Evolutionary conservation across 2,888 invertebrate genomes (phyloP), one percentile per base, ranked within the genome.

Genomic region (Tetrapedia diversipes): DNA sequence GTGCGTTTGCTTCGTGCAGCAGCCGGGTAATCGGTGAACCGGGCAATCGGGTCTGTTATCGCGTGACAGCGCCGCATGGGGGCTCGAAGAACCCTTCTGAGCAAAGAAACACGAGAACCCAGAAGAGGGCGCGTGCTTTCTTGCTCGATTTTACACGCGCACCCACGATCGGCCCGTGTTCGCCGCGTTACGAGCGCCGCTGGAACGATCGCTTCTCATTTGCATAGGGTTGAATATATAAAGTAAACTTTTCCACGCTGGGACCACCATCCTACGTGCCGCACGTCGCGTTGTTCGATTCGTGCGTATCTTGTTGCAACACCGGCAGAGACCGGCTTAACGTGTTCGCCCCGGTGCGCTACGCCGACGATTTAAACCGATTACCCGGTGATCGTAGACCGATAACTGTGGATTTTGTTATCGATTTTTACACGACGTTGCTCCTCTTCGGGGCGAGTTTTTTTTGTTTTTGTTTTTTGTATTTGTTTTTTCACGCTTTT

Each of bases 21-120:
- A 34, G 64, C 32, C 61, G 14, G 56, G 65, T 68, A 77, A 79
- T 79, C 79, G 72, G 72, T 72, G 57, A 72, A 79, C 68, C 76
- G 67, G 53, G 63, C n/a, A n/a, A 65, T 73, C 77, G 73, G 56
- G 73, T 49, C 59, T 59, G 73, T 79, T 79, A 77, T 79, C 71
- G 79, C 77, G 77, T 77, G 77, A 77, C 77, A 73, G 63, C 64
- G 61, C 56, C 41, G 73, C 69, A 49, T 39, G 65, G 79, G 76
- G 77, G 70, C 41, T 70, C 29, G 53, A 66, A 47, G 53, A 64
- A 67, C 63, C 76, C 75, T n/a, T n/a, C 67, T 41, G 27, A 27
- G 19, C 67, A 74, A 77, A 77, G 76, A 74, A 77, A 77, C 74
- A 63, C 67, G 74, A 77, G 76, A 77, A 73, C 76, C n/a, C n/a